phyloP scores from a whole-genome alignment of 2,113 vertebrate species.

The Myotis lucifugus region DNA sequence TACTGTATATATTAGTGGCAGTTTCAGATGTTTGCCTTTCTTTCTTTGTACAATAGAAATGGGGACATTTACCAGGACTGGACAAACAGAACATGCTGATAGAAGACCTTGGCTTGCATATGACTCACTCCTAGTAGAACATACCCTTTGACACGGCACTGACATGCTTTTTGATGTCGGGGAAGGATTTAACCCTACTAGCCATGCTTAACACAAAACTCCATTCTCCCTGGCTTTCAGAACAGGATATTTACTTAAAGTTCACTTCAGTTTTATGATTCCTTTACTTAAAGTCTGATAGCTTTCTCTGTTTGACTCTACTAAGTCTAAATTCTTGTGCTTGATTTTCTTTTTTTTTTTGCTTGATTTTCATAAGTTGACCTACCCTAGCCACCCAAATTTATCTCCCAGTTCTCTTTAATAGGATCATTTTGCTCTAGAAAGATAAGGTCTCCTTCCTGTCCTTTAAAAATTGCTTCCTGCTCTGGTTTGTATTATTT shows the following conservation, averaged over 20 bases:
- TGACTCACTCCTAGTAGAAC: not conserved
- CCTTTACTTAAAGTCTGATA: not conserved
- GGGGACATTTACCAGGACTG: conserved; percentile 50
- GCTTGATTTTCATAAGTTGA: conserved; percentile 6
- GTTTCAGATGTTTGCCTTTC: conserved; percentile 68
- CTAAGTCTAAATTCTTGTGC: conserved; percentile 10
- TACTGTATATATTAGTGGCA: not conserved
- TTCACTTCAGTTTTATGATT: not conserved
- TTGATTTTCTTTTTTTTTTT: not conserved
- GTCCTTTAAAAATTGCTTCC: not conserved
- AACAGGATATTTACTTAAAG: not conserved
- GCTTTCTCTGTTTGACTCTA: not conserved
- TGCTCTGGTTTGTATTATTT: not conserved
- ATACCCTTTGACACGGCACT: not conserved
- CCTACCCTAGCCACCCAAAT: not conserved
- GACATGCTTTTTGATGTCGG: not conserved
- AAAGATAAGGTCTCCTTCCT: not conserved
- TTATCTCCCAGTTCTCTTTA: not conserved
- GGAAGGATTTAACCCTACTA: not conserved
- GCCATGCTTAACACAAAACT: not conserved
- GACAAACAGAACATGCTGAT: conserved; percentile 60
- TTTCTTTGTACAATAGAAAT: conserved; percentile 35
- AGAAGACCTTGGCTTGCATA: not conserved
- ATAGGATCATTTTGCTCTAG: not conserved
- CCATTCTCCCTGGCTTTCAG: not conserved